phyloP scores from a whole-genome alignment of 2,797 vertebrate species.

The Pipistrellus kuhlii region DNA sequence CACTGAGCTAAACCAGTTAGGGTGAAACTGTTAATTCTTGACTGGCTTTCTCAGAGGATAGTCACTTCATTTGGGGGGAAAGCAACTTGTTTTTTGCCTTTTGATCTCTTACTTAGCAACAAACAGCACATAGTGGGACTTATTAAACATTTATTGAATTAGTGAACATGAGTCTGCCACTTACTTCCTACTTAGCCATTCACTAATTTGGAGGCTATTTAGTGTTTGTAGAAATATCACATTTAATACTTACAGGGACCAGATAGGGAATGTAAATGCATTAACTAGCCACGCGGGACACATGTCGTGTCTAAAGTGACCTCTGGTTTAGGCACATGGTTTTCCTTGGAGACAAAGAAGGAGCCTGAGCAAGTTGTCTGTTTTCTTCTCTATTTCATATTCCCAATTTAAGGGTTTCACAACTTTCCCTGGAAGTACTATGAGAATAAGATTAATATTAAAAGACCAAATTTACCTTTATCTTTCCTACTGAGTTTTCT shows the following conservation, averaged over 20 bases:
- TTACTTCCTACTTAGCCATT: background rate
- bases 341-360: background rate
- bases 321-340: background rate
- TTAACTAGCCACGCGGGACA: background rate
- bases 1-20: too few relatives aligned
- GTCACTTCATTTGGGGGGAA: background rate
- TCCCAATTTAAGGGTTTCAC: slow-evolving; percentile 33
- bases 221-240: background rate
- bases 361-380: background rate
- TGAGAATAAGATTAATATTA: slow-evolving; percentile 14
- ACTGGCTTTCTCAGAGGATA: background rate
- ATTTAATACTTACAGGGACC: background rate
- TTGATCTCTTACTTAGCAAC: background rate
- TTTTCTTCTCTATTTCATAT: background rate
- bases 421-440: background rate
- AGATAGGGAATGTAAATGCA: background rate
- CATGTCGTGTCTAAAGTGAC: background rate
- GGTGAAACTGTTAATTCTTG: background rate
- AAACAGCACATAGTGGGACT: background rate
- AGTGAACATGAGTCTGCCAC: background rate
- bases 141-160: slow-evolving; percentile 2
- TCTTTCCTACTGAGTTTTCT: background rate
- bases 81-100: slow-evolving; percentile 20
- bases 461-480: slow-evolving; percentile 26
- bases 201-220: background rate